These are phyloP conservation scores for Toxotes lorentzi DNA, from an alignment of 2,797 vertebrate genomes.

Conservation along the genomic window DNA sequence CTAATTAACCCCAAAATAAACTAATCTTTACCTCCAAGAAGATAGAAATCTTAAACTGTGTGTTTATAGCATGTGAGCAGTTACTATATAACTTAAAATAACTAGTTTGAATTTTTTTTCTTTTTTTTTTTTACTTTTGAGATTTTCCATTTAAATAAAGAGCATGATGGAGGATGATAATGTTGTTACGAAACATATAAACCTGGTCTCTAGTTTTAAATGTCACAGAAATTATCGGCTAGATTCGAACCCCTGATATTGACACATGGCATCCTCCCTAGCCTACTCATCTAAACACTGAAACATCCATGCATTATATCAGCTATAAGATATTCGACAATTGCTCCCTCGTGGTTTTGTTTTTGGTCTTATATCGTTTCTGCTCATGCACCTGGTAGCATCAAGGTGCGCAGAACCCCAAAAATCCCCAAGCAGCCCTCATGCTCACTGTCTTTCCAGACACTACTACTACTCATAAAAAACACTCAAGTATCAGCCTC, in stretches of 20 bases:
- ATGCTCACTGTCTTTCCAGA: conserved; percentile 48
- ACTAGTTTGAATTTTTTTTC: background rate
- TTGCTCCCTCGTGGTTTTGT: conserved; percentile 17
- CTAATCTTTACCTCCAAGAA: background rate
- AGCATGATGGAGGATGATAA: background rate
- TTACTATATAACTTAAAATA: background rate
- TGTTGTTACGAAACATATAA: background rate
- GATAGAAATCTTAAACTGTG: background rate
- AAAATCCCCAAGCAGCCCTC: conserved; percentile 43
- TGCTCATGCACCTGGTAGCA: conserved; percentile 62
- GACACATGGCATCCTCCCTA: conserved; percentile 39
- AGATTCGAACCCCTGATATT: conserved; percentile 25
- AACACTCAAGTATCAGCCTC: conserved; percentile 52
- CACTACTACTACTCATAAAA: conserved; percentile 71
- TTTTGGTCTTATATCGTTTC: conserved; percentile 7
- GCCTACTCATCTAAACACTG: conserved; percentile 3
- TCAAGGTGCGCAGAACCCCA: conserved; percentile 51
- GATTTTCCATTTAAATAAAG: conserved; percentile 14
- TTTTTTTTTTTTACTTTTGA: conserved; percentile 13
- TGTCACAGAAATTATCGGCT: conserved; percentile 15
- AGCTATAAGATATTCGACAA: conserved; percentile 34
- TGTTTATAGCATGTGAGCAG: background rate
- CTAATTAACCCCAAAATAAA: background rate
- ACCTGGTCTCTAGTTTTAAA: conserved; percentile 3
- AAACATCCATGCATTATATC: conserved; percentile 38